Evolutionary conservation across 2,797 vertebrate genomes (phyloP).

Genomic region (Gallinago solitaria): DNA sequence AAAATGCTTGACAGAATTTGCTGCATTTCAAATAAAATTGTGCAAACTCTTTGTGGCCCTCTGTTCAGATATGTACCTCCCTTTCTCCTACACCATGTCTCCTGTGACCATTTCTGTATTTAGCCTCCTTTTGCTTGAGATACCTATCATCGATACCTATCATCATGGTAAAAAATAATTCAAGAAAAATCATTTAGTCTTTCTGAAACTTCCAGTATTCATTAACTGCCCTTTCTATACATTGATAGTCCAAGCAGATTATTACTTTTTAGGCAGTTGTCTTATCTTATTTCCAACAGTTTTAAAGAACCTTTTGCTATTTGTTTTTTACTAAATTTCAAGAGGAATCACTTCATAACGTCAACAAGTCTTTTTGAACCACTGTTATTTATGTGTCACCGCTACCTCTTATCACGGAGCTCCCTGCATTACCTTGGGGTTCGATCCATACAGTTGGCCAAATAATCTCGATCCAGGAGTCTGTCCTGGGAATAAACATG

Average conservation of each 20-base stretch:
- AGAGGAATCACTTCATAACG: neutral
- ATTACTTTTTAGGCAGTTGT: neutral
- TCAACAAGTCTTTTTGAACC: neutral
- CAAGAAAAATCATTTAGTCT: neutral
- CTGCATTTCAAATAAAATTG: neutral
- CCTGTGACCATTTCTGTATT: neutral
- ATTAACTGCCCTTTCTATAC: neutral
- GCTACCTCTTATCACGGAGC: neutral
- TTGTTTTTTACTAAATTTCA: neutral
- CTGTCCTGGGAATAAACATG: neutral
- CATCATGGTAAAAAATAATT: neutral
- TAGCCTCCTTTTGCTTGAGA: neutral
- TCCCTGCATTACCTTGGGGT: neutral
- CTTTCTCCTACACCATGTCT: neutral
- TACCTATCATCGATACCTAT: neutral
- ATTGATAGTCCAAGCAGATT: neutral
- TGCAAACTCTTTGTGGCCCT: neutral
- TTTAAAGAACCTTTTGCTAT: neutral
- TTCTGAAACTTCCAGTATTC: neutral
- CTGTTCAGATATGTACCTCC: neutral
- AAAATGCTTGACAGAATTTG: neutral
- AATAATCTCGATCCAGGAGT: neutral
- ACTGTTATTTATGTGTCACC: neutral
- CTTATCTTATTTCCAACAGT: neutral
- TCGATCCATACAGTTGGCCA: neutral